A percentile compares a stretch with the other conserved stretches of the same genome.
Evolutionary conservation across 2,797 vertebrate genomes (phyloP).

Genomic region (Trachurus trachurus): DNA sequence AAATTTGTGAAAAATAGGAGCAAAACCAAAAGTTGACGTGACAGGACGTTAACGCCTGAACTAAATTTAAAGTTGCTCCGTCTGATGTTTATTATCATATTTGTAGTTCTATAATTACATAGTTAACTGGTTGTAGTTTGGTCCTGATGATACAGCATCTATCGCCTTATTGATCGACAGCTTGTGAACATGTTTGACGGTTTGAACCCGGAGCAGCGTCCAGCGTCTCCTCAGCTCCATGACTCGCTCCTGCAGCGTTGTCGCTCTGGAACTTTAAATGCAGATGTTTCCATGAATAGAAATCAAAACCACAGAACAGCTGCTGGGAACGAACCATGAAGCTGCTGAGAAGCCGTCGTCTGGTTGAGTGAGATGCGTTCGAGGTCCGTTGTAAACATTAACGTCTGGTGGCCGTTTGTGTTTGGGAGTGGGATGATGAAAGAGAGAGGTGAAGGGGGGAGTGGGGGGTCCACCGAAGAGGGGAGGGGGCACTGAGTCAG

Average conservation of each 20-base stretch:
- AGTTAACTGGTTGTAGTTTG: not conserved
- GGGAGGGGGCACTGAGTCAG: conserved; percentile 35
- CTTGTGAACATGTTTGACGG: not conserved
- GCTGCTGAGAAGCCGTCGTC: conserved; percentile 55
- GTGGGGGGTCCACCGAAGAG: conserved; percentile 12
- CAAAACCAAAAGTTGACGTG: too few species aligned
- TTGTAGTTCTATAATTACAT: too few species aligned
- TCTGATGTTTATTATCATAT: too few species aligned
- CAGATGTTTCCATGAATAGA: conserved; percentile 6
- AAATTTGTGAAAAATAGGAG: too few species aligned
- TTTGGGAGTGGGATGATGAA: not conserved
- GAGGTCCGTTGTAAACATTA: conserved; percentile 58
- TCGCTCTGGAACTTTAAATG: not conserved
- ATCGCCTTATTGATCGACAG: not conserved
- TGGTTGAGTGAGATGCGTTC: conserved; percentile 48
- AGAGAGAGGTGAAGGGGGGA: too few species aligned
- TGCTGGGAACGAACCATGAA: conserved; percentile 37
- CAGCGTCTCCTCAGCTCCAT: conserved; percentile 40
- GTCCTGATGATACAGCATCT: not conserved
- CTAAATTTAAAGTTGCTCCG: too few species aligned
- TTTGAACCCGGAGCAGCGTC: conserved; percentile 1
- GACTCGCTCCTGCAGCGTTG: not conserved
- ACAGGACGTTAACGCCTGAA: too few species aligned
- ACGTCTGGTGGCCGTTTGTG: conserved; percentile 29
- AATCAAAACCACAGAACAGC: conserved; percentile 35